phyloP scores from a whole-genome alignment of 2,888 invertebrate genomes.

The Arge pagana region DNA sequence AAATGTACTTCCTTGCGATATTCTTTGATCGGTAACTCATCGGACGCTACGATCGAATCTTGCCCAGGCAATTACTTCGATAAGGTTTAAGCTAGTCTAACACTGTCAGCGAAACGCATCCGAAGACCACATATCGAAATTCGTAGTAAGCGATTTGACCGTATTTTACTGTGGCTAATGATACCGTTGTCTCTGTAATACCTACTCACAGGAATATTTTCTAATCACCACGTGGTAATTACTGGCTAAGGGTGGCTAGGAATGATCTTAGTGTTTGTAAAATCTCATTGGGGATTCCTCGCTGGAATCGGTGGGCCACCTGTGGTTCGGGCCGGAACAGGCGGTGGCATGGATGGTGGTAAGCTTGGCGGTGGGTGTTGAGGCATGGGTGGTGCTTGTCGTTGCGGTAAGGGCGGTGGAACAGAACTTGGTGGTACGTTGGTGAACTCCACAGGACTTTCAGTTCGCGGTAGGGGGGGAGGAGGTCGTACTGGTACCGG shows the following conservation, averaged over 20 bases:
- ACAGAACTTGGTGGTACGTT: constrained; percentile 40
- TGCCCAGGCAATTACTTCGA: too few species aligned
- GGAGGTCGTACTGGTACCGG: constrained; percentile 53
- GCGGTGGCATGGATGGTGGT: constrained; percentile 59
- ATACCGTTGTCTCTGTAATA: too few species aligned
- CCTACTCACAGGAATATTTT: not conserved
- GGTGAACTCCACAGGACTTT: constrained; percentile 36
- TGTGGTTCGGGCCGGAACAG: constrained; percentile 65
- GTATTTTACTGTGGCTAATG: too few species aligned
- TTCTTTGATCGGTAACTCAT: not conserved
- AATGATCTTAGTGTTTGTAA: constrained; percentile 2
- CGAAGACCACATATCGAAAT: too few species aligned
- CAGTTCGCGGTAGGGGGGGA: constrained; percentile 50
- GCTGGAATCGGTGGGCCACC: constrained; percentile 73
- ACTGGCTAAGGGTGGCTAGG: constrained; percentile 8
- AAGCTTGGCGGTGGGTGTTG: constrained; percentile 56
- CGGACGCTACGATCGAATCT: too few species aligned
- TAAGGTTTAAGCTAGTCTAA: too few species aligned
- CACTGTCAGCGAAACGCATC: too few species aligned
- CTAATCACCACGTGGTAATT: constrained; percentile 13
- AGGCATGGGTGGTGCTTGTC: constrained; percentile 50
- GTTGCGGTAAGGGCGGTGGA: constrained; percentile 52
- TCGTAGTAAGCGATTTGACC: too few species aligned
- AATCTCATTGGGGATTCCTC: constrained; percentile 53
- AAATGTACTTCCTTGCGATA: too few species aligned